Evolutionary conservation across 2,797 vertebrate genomes (phyloP), one percentile per base, ranked within the genome.

Genomic region (Cuculus canorus): DNA sequence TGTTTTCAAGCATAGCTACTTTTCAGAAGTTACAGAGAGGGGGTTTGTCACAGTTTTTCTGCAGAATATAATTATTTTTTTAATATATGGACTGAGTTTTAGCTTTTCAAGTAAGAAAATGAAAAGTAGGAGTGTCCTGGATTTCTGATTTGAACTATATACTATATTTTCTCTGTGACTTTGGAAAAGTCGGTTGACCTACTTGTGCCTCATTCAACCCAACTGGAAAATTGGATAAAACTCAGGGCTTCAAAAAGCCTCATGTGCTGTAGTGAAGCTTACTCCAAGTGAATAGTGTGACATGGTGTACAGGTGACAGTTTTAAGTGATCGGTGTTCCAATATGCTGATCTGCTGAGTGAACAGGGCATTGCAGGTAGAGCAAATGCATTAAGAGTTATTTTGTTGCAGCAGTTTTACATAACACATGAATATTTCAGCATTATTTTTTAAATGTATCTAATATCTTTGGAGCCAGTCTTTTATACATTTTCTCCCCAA

Each of bases 151-250:
- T 79, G 23, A 57, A 78, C 30, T 56, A 84, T 95, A 71, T 61
- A 50, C 30, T 48, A 11, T 33, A 57, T 88, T 82, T 86, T 50
- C 7, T 78, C 30, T 50, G 11, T 71, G 72, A 78, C 32, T 89
- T 83, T 70, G 32, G 48, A 73, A 23, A 88, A 75, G 33, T 75
- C 48, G 13, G 5, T 82, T 87, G 68, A 90, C 78, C 69, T 90
- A 64, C 35, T 93, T 93, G 35, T 76, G 23, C n/a, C 8, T 76
- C 28, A 10, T 76, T 83, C 37, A 83, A 54, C 32, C 39, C 45
- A 89, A 2, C 33, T 91, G 79, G 78, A 90, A 94, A 88, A 87
- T 12, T 52, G 78, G 52, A 60, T 84, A 76, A 92, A 91, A 53
- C 28, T 14, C 17, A 75, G 16, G 39, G 30, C 41, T 91, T 88